Conservation (phyloP, 2,888 invertebrate genomes). For the Sylvicola cinctus region DNA sequence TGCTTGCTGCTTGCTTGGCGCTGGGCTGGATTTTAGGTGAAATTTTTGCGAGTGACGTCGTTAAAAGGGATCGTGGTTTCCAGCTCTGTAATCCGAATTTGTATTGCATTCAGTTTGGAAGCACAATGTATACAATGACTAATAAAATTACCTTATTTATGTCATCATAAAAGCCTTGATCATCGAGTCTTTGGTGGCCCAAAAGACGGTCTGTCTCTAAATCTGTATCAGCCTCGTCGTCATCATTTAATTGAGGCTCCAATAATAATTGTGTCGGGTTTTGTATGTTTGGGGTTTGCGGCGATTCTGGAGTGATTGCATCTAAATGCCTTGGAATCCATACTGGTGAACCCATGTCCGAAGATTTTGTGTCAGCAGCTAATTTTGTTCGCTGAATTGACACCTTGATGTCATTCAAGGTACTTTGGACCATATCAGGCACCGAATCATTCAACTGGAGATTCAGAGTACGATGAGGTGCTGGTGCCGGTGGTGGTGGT, state of each 20-base stretch:
- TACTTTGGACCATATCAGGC: constrained; percentile 33
- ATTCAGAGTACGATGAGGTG: constrained; percentile 32
- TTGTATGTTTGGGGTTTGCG: neutral
- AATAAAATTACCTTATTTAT: constrained; percentile 7
- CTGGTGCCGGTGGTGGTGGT: constrained; percentile 47
- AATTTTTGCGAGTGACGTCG: constrained; percentile 22
- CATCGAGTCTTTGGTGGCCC: constrained; percentile 83
- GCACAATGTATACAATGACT: neutral
- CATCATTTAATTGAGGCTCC: constrained; percentile 19
- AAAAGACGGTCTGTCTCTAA: constrained; percentile 90
- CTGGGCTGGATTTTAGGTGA: constrained; percentile 23
- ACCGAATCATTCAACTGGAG: constrained; percentile 32
- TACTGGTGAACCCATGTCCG: constrained; percentile 18
- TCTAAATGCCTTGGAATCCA: constrained; percentile 17
- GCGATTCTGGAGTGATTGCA: too few species aligned
- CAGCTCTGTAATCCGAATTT: constrained; percentile 7
- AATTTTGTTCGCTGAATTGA: constrained; percentile 36
- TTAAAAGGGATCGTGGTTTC: constrained; percentile 15
- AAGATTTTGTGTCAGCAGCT: constrained; percentile 4
- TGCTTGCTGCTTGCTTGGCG: constrained; percentile 6
- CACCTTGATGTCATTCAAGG: constrained; percentile 66
- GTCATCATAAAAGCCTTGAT: constrained; percentile 70
- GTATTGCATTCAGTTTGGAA: neutral
- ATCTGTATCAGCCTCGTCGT: constrained; percentile 90
- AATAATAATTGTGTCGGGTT: neutral